These are phyloP conservation scores for Panagrolaimus sp. DNA, from an alignment of 1,140 invertebrate species.

Conservation along the genomic window DNA sequence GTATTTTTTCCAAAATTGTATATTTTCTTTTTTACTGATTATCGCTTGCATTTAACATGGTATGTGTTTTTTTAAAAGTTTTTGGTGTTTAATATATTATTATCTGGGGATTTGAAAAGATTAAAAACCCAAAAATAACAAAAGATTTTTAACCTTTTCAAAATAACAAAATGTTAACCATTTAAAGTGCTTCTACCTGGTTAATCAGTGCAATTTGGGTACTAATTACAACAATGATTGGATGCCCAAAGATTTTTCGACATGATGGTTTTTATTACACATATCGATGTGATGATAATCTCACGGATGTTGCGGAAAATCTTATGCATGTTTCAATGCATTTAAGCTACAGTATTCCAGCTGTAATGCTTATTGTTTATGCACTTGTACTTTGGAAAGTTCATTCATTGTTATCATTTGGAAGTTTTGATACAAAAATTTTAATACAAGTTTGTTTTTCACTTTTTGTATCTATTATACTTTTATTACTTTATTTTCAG, in stretches of 20 bases:
- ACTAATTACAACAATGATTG: constrained; percentile 22
- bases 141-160: too few species aligned
- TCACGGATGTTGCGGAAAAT: neutral
- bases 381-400: constrained; percentile 19
- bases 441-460: neutral
- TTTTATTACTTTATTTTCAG: constrained; percentile 7
- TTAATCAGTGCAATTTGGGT: constrained; percentile 13
- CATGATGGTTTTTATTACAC: constrained; percentile 29
- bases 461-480: neutral
- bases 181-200: constrained; percentile 22
- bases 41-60: constrained; percentile 22
- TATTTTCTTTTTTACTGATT: constrained; percentile 21
- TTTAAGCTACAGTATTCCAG: constrained; percentile 21
- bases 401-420: constrained; percentile 7
- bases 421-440: neutral
- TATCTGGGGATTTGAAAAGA: too few species aligned
- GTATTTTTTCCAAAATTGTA: constrained; percentile 20
- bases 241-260: constrained; percentile 27
- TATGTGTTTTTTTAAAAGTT: neutral
- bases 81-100: too few species aligned
- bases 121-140: too few species aligned
- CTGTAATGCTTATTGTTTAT: constrained; percentile 26
- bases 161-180: too few species aligned
- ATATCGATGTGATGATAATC: constrained; percentile 16
- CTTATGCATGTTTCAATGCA: constrained; percentile 22